phyloP scores from a whole-genome alignment of 2,797 vertebrate genomes.

The Chaunax sp. region DNA sequence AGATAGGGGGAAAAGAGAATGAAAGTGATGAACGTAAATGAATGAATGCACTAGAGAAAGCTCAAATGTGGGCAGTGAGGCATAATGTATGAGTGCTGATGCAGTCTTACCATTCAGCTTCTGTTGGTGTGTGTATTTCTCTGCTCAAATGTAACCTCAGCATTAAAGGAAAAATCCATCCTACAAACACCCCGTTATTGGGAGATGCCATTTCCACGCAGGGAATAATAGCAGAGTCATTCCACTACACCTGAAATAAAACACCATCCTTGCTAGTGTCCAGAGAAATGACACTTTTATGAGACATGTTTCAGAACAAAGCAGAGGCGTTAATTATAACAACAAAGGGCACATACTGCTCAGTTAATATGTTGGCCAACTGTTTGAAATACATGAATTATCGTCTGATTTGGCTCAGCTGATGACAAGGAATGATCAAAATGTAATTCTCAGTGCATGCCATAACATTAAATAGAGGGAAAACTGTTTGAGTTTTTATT shows the following conservation, averaged over 20 bases:
- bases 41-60: conserved; percentile 29
- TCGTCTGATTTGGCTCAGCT: too few relatives aligned
- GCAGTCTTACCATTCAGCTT: conserved; percentile 48
- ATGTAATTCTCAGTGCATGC: too few relatives aligned
- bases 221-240: not conserved
- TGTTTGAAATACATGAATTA: too few relatives aligned
- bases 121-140: conserved; percentile 10
- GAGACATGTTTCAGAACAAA: not conserved
- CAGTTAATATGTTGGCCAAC: too few relatives aligned
- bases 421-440: too few relatives aligned
- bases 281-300: too few relatives aligned
- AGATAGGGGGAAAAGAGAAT: conserved; percentile 5
- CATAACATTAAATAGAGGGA: too few relatives aligned
- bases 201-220: conserved; percentile 30
- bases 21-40: conserved; percentile 28
- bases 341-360: too few relatives aligned
- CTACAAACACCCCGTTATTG: conserved; percentile 15
- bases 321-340: not conserved
- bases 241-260: not conserved
- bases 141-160: conserved; percentile 20
- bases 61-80: conserved; percentile 21
- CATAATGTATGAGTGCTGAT: conserved; percentile 43
- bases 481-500: too few relatives aligned
- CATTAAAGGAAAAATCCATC: conserved; percentile 29
- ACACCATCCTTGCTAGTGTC: too few relatives aligned